phyloP scores from a whole-genome alignment of 1,140 invertebrate genomes.

The Drosophila nannoptera region DNA sequence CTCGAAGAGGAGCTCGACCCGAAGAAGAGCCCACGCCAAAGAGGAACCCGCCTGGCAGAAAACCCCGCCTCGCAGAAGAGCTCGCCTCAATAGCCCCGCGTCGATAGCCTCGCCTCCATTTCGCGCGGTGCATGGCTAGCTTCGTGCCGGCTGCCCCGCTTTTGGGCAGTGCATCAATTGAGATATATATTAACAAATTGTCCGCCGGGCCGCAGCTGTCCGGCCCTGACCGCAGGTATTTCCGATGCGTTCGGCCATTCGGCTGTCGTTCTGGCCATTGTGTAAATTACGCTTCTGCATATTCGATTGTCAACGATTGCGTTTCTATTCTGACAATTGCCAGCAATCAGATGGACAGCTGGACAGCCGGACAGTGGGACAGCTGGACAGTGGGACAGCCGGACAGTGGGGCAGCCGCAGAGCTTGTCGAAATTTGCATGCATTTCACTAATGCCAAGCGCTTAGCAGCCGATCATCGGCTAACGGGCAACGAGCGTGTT shows the following conservation, averaged over 20 bases:
- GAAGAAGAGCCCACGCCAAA: too few relatives aligned
- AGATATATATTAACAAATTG: too few relatives aligned
- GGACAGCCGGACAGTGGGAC: neutral
- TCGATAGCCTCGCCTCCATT: too few relatives aligned
- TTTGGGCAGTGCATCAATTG: too few relatives aligned
- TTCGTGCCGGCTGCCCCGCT: too few relatives aligned
- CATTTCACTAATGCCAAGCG: conserved; percentile 27
- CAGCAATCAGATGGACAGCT: conserved; percentile 34
- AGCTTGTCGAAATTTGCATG: conserved; percentile 30
- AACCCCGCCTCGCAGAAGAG: too few relatives aligned
- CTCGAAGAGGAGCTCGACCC: too few relatives aligned
- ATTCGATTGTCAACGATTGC: conserved; percentile 31
- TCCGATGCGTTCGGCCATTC: conserved; percentile 12
- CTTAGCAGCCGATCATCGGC: neutral
- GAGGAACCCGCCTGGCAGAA: too few relatives aligned
- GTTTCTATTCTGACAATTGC: conserved; percentile 35
- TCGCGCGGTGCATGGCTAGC: too few relatives aligned
- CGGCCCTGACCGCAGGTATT: conserved; percentile 14
- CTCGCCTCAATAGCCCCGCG: too few relatives aligned
- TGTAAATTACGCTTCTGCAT: conserved; percentile 5
- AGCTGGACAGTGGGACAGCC: conserved; percentile 13
- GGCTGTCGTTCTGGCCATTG: conserved; percentile 19
- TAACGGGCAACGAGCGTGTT: neutral
- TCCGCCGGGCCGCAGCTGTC: too few relatives aligned
- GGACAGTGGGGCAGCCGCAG: neutral